Evolutionary conservation across 2,797 vertebrate species (phyloP).

Genomic region (Sebastes vulpes): DNA sequence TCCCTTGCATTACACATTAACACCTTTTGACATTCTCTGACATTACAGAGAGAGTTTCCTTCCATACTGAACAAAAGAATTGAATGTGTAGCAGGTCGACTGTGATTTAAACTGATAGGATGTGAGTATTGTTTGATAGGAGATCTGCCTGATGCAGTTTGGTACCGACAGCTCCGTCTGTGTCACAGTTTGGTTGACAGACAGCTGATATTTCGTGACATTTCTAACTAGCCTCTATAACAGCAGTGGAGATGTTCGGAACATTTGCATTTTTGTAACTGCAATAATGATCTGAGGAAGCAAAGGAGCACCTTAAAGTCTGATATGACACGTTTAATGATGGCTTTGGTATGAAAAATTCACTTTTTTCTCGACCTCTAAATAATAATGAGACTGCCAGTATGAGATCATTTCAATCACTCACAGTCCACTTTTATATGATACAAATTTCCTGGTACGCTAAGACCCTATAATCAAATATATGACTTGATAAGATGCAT

Average conservation of each 20-base stretch:
- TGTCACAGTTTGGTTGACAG: background rate
- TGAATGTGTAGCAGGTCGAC: background rate
- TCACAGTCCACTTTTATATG: background rate
- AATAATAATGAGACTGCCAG: background rate
- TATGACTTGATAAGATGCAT: background rate
- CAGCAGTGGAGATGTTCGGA: background rate
- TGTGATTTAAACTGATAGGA: background rate
- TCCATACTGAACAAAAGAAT: background rate
- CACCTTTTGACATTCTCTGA: no score
- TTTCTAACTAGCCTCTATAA: background rate
- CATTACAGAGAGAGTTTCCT: background rate
- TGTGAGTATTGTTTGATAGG: background rate
- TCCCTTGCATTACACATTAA: no score
- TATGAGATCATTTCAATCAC: background rate
- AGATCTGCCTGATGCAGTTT: background rate
- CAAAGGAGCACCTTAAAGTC: background rate
- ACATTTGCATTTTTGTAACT: no score
- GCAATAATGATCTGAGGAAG: background rate
- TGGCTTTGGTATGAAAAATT: background rate
- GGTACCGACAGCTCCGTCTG: background rate
- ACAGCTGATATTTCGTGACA: background rate
- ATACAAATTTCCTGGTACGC: background rate
- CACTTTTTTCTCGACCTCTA: background rate
- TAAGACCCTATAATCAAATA: background rate
- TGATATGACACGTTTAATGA: background rate